Percentiles rank a stretch among this genome's conserved stretches.
Evolutionary conservation across 2,888 invertebrate species (phyloP).

Genomic region (Thymelicus lineola): DNA sequence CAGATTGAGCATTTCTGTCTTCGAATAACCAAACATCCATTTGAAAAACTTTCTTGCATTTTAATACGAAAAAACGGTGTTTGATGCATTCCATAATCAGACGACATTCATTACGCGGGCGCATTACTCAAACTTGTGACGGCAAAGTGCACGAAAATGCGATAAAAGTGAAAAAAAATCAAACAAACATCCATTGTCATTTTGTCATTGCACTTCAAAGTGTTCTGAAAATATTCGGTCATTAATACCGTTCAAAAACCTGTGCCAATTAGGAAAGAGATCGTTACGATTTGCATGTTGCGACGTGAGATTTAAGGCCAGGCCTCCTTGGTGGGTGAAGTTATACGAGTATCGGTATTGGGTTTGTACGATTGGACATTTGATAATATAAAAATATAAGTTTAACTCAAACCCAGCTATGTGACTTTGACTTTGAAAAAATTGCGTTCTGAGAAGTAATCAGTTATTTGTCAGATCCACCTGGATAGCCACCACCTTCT

Average conservation of each 20-base stretch:
- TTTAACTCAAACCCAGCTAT: too few relatives aligned
- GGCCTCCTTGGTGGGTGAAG: not conserved
- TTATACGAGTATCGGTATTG: not conserved
- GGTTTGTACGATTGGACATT: too few relatives aligned
- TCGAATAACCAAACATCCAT: too few relatives aligned
- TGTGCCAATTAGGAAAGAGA: slow-evolving; percentile 48
- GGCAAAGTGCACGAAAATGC: slow-evolving; percentile 14
- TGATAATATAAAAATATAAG: too few relatives aligned
- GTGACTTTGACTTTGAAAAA: too few relatives aligned
- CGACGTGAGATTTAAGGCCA: slow-evolving; percentile 16
- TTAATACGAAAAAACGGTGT: not conserved
- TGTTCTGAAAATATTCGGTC: slow-evolving; percentile 43
- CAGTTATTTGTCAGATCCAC: too few relatives aligned
- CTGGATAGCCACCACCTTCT: too few relatives aligned
- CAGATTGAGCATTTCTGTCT: too few relatives aligned
- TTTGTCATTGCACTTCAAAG: slow-evolving; percentile 36
- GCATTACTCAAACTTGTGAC: slow-evolving; percentile 27
- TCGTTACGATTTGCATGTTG: slow-evolving; percentile 42
- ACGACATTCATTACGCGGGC: slow-evolving; percentile 1
- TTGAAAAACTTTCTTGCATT: too few relatives aligned
- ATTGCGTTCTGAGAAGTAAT: too few relatives aligned
- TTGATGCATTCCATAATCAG: slow-evolving; percentile 4
- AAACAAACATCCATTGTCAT: slow-evolving; percentile 32
- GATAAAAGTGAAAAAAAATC: slow-evolving; percentile 23
- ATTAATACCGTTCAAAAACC: slow-evolving; percentile 50